Conservation (phyloP, 2,797 vertebrate species). For the Coregonus ussuriensis region DNA sequence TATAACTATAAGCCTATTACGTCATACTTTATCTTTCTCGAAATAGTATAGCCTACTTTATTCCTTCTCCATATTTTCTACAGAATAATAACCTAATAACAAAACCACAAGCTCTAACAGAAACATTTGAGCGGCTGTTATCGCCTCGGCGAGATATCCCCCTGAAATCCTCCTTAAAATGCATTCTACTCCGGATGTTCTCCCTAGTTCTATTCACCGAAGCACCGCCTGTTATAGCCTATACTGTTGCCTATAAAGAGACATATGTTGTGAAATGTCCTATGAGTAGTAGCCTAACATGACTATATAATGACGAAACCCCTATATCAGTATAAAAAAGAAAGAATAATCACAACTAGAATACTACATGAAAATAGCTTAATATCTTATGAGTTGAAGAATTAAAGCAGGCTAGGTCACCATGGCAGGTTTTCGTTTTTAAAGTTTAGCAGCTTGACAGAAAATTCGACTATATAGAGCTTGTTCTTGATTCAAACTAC, state of each 20-base stretch:
- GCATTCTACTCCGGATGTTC: slow-evolving; percentile 41
- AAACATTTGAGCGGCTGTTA: slow-evolving; percentile 23
- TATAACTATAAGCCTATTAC: not conserved
- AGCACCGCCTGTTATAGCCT: not conserved
- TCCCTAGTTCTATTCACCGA: slow-evolving; percentile 34
- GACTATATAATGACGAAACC: not conserved
- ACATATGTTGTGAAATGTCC: not conserved
- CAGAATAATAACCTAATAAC: not conserved
- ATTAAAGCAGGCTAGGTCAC: not conserved
- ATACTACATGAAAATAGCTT: not conserved
- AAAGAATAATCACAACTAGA: too few species aligned
- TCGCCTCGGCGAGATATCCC: slow-evolving; percentile 19
- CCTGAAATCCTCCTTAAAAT: slow-evolving; percentile 50
- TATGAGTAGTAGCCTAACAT: not conserved
- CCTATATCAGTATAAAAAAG: not conserved
- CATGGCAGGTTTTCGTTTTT: not conserved
- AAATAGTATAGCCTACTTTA: not conserved
- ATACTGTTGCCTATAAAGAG: not conserved
- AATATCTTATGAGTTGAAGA: not conserved
- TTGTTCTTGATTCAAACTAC: not conserved
- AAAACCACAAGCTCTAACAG: not conserved
- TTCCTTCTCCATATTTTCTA: not conserved
- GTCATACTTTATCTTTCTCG: not conserved
- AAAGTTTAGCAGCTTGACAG: not conserved
- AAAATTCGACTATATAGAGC: not conserved